phyloP scores from a whole-genome alignment of 2,888 invertebrate genomes.

The Strigamia crassipes region DNA sequence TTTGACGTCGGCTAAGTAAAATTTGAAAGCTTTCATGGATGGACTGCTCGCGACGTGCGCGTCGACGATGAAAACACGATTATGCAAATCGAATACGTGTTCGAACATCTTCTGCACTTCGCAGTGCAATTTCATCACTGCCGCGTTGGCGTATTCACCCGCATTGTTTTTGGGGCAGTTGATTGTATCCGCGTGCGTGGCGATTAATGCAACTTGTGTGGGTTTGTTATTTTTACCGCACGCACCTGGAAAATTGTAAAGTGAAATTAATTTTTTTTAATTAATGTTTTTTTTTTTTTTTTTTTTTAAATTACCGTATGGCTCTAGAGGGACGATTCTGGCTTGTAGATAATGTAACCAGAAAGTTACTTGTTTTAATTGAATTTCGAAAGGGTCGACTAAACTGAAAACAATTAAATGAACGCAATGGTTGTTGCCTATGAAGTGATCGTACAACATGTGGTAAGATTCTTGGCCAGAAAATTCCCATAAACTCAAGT shows the following conservation, averaged over 20 bases:
- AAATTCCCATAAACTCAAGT: slow-evolving; percentile 74
- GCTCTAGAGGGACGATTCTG: slow-evolving; percentile 66
- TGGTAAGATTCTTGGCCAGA: slow-evolving; percentile 76
- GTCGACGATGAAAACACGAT: slow-evolving; percentile 67
- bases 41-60: slow-evolving; percentile 67
- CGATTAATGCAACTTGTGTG: slow-evolving; percentile 66
- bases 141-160: slow-evolving; percentile 66
- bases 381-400: slow-evolving; percentile 68
- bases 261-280: background rate
- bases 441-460: slow-evolving; percentile 73
- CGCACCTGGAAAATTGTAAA: slow-evolving; percentile 60
- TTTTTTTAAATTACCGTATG: slow-evolving; percentile 61
- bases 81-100: slow-evolving; percentile 66
- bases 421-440: slow-evolving; percentile 67
- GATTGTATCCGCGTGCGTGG: slow-evolving; percentile 67
- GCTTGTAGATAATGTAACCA: slow-evolving; percentile 77
- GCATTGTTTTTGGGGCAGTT: slow-evolving; percentile 63
- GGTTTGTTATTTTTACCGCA: slow-evolving; percentile 65
- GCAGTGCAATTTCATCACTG: slow-evolving; percentile 63
- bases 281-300: too few relatives aligned
- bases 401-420: slow-evolving; percentile 72
- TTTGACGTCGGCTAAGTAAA: slow-evolving; percentile 64
- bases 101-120: slow-evolving; percentile 62
- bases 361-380: slow-evolving; percentile 71
- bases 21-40: slow-evolving; percentile 67